Base-by-base conservation (phyloP, 2,888 invertebrate species). In the Liposcelis brunnea region DNA sequence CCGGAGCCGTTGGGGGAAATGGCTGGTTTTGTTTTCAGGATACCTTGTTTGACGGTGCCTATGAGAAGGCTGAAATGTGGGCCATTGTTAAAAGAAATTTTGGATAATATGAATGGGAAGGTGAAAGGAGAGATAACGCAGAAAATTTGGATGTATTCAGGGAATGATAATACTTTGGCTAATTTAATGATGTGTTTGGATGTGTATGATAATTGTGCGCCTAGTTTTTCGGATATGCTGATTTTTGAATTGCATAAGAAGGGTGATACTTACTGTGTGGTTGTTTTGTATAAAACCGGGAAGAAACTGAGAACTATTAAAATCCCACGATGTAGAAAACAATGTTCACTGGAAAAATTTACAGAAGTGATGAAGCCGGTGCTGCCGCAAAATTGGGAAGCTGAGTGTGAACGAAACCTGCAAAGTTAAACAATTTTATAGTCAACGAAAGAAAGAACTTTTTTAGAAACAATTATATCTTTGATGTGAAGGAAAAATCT, bases 101-200 rank as follows among this genome's bases (percentile, higher is more conserved):
- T 77, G 0, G 53, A 68, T 0, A 70, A 79, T 47, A 78, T 86
- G 65, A 55, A 60, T 0, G 57, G 67, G 1, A 72, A 70, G 46
- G 56, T 62, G 0, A 55, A 59, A 2, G 58, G 61, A 2, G 56
- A 56, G 31, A 55, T 74, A 47, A 56, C 56, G 8, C 68, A 72
- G 12, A 78, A 77, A 50, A 50, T 85, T 31, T 71, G 74, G 56
- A 67, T 86, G 44, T 85, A 80, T 56, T 85, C 84, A 49, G 59
- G 50, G n/a, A 66, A 67, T 53, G 66, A 67, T 51, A 61, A 61
- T 1, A 65, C 65, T 2, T 57, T 67, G 6, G 59, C 64, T 2
- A 57, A 59, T 6, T 42, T 66, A 10, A 52, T 66, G 10, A 56
- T 54, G 49, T 26, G 26, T 8, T 8, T 26, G 5, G 26, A 26